Evolutionary conservation across 2,113 vertebrate genomes (phyloP).

Genomic region (Poeciliopsis retropinna): DNA sequence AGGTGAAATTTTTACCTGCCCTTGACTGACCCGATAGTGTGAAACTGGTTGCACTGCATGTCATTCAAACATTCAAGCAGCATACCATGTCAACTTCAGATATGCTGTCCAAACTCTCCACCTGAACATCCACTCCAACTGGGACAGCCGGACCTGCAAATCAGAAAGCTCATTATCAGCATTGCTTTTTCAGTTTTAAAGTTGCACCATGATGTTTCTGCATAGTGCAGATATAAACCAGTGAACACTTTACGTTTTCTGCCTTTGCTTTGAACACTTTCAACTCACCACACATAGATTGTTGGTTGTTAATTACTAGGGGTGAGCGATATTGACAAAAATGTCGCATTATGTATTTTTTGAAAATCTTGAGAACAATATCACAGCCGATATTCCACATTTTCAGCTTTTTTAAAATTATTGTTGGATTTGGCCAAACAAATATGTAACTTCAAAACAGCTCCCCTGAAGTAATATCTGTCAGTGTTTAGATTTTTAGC

Average conservation of each 20-base stretch:
- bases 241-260: neutral
- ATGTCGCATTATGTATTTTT: too few species aligned
- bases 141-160: conserved; percentile 91
- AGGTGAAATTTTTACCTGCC: neutral
- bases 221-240: neutral
- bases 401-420: too few species aligned
- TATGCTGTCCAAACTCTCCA: conserved; percentile 96
- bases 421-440: too few species aligned
- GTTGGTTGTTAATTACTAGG: too few species aligned
- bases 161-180: neutral
- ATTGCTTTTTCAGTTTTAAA: neutral
- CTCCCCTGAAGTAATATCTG: too few species aligned
- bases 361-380: too few species aligned
- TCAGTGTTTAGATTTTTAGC: too few species aligned
- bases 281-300: too few species aligned
- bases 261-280: too few species aligned
- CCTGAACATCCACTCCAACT: conserved; percentile 94
- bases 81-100: conserved; percentile 97
- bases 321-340: too few species aligned
- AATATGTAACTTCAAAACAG: too few species aligned
- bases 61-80: conserved; percentile 3
- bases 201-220: neutral
- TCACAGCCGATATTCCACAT: too few species aligned
- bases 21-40: neutral
- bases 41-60: neutral